Evolutionary conservation across 2,888 invertebrate genomes (phyloP).

Genomic region (Ectobius pallidus): DNA sequence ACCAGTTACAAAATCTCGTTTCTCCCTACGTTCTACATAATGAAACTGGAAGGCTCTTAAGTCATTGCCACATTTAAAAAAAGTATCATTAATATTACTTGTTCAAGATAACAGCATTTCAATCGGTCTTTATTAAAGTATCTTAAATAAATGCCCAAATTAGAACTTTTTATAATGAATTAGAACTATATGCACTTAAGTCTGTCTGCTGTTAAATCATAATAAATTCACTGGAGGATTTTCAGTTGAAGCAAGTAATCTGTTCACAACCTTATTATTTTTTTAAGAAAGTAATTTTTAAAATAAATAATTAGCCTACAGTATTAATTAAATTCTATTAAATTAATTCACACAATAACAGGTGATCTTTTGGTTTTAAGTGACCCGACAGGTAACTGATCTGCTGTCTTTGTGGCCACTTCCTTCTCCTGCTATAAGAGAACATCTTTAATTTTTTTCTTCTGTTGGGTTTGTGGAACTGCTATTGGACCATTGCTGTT

Average conservation of each 20-base stretch:
- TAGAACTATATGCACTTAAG: too few relatives aligned
- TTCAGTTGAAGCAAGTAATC: constrained; percentile 6
- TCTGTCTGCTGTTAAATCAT: too few relatives aligned
- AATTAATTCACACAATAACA: constrained; percentile 19
- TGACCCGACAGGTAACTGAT: constrained; percentile 11
- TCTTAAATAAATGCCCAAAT: too few relatives aligned
- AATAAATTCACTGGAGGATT: background rate
- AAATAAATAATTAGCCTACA: too few relatives aligned
- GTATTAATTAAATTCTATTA: background rate
- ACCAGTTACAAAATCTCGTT: background rate
- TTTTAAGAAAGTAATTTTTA: too few relatives aligned
- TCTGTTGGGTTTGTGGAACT: constrained; percentile 16
- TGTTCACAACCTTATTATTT: background rate
- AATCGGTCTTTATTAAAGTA: too few relatives aligned
- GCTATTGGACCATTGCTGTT: constrained; percentile 33
- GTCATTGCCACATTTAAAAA: too few relatives aligned
- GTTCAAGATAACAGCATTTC: too few relatives aligned
- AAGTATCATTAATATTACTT: too few relatives aligned
- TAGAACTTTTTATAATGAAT: too few relatives aligned
- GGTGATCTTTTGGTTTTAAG: constrained; percentile 23
- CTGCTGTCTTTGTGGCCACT: background rate
- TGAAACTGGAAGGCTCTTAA: constrained; percentile 19
- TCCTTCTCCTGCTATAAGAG: constrained; percentile 31
- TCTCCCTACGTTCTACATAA: constrained; percentile 7
- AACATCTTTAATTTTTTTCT: constrained; percentile 21